Base-by-base conservation (phyloP, 2,113 vertebrate genomes). In the Saimiri boliviensis region DNA sequence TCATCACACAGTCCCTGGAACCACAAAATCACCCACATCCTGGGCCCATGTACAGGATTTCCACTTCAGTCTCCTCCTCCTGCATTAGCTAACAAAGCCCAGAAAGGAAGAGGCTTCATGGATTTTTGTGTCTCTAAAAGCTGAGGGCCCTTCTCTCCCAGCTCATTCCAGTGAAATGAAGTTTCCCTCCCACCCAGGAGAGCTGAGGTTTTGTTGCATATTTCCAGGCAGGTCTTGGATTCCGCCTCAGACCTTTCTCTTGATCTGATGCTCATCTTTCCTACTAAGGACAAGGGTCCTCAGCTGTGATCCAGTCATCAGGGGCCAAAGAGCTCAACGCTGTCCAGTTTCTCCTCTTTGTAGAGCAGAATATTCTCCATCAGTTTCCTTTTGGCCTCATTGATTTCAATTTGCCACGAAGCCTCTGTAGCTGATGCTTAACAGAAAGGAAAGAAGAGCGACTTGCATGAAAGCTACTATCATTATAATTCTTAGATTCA, bases 301-400 rank as follows among this genome's bases (percentile, higher is more conserved):
- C 81, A 80, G 49, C 32, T 93, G 86, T 52, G 17, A 32, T 70
- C n/a, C 16, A 12, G n/a, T 71, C 66, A 23, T 94, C 96, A 99
- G 21, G 98, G 98, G n/a, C 98, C 98, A 94, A 99, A 98, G 56
- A 99, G 98, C 86, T 99, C 98, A 10, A 97, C 84, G 86, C 98
- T 99, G 97, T 98, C 98, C 91, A 99, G 74, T 85, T 98, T 98
- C n/a, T 99, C 97, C 76, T 99, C 98, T 97, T 98, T 97, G 94
- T 99, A 99, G 16, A 99, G 98, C 91, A 98, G 80, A 89, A 99
- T 98, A 49, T 99, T 97, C 98, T 99, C 98, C 98, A 99, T 98
- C 37, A 99, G 95, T 95, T 98, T 99, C 98, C 98, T 98, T 93
- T 99, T 99, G 89, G 98, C 95, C 68, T 98, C 98, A 30, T 99